These are phyloP conservation scores for Andricus quercusramuli DNA, from an alignment of 2,888 invertebrate genomes.

Conservation along the genomic window DNA sequence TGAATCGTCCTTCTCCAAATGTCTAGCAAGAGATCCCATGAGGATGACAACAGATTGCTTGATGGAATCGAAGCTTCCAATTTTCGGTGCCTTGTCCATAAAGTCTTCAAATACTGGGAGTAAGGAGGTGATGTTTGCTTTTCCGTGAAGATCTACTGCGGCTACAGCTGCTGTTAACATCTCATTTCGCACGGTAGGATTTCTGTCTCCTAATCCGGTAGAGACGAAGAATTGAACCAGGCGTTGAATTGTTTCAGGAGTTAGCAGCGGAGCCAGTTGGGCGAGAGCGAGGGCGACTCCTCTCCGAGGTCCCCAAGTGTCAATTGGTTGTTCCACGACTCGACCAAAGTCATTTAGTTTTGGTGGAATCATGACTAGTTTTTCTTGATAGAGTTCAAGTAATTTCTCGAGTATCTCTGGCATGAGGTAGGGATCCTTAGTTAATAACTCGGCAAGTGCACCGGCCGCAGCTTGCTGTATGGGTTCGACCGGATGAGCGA, in stretches of 20 bases:
- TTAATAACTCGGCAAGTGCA: conserved; percentile 87
- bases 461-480: conserved; percentile 91
- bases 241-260: conserved; percentile 84
- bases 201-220: conserved; percentile 91
- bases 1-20: conserved; percentile 93
- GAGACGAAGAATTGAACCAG: conserved; percentile 92
- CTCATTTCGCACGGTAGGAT: conserved; percentile 89
- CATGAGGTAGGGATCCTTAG: conserved; percentile 80
- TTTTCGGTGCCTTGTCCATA: conserved; percentile 95
- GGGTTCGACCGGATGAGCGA: conserved; percentile 89
- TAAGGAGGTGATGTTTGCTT: conserved; percentile 84
- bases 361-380: conserved; percentile 90
- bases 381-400: conserved; percentile 87
- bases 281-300: conserved; percentile 92
- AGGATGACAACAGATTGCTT: conserved; percentile 97
- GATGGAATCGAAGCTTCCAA: conserved; percentile 93
- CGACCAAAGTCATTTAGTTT: conserved; percentile 95
- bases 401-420: conserved; percentile 83
- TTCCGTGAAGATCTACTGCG: conserved; percentile 95
- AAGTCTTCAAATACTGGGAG: conserved; percentile 96
- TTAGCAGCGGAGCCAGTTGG: conserved; percentile 88
- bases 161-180: conserved; percentile 97
- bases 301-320: conserved; percentile 94
- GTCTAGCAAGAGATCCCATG: conserved; percentile 98
- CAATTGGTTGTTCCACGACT: conserved; percentile 89